Percentiles rank a stretch among this genome's conserved stretches.
Conservation (phyloP, 1,140 invertebrate genomes). For the Drosophila simulans region DNA sequence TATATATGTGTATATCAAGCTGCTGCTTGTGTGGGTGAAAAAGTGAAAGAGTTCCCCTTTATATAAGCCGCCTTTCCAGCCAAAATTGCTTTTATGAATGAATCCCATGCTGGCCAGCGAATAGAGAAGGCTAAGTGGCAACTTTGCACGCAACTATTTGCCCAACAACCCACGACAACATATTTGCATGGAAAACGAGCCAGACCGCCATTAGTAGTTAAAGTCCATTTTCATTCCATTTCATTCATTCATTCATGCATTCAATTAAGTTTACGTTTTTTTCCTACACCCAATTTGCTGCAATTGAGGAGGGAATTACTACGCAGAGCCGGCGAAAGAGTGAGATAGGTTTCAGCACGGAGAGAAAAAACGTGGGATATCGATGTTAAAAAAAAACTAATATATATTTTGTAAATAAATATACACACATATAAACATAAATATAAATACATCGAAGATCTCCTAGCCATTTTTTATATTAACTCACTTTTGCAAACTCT, state of each 20-base stretch:
- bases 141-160: slow-evolving; percentile 73
- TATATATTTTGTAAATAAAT: too few relatives aligned
- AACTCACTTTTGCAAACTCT: too few relatives aligned
- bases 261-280: slow-evolving; percentile 64
- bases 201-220: slow-evolving; percentile 30
- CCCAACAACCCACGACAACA: slow-evolving; percentile 35
- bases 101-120: slow-evolving; percentile 53
- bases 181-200: slow-evolving; percentile 62
- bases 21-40: slow-evolving; percentile 28
- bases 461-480: too few relatives aligned
- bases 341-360: slow-evolving; percentile 7
- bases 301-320: slow-evolving; percentile 44
- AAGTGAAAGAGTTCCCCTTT: slow-evolving; percentile 65
- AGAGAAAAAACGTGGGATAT: slow-evolving; percentile 1
- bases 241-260: slow-evolving; percentile 69
- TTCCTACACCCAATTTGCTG: slow-evolving; percentile 63
- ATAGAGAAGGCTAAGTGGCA: slow-evolving; percentile 37
- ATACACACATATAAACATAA: too few relatives aligned
- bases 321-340: neutral
- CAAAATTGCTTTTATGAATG: slow-evolving; percentile 72
- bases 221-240: slow-evolving; percentile 62
- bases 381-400: too few relatives aligned
- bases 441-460: too few relatives aligned
- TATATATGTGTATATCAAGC: neutral
- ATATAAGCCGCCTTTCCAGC: slow-evolving; percentile 44